Base-by-base conservation (phyloP, 2,113 vertebrate genomes). In the Neofelis nebulosa region DNA sequence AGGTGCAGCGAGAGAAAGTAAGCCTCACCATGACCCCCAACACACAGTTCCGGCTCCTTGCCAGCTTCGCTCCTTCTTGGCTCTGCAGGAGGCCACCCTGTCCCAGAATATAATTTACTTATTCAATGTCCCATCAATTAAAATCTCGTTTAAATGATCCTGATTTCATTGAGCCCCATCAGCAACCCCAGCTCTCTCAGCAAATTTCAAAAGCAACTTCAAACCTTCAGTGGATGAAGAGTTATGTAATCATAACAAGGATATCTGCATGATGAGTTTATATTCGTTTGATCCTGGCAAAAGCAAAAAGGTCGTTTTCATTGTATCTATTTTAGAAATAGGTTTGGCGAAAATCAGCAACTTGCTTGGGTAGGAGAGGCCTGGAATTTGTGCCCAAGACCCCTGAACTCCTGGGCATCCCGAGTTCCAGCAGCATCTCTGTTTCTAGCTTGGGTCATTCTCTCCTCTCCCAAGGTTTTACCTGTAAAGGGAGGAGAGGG, bases 281-380 rank as follows among this genome's bases (percentile, higher is more conserved):
- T 96, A 92, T 73, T 92, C 94, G 94, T 83, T 87, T 88, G 55
- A 87, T 92, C 92, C 95, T 90, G 90, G 84, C 87, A 94, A 92
- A 92, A 90, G 16, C 87, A 36, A 89, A 92, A 93, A 76, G 50
- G 7, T 38, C 52, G 91, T 85, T 97, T 86, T 87, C 93, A 84
- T 76, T 93, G 41, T 61, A 65, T 80, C 69, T 76, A 12, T 81
- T 71, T 84, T 96, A 45, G 36, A 84, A 92, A 41, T 33, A 69
- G 83, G 15, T 81, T 94, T 50, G 10, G 76, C 79, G 57, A 81
- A 84, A 45, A 8, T 29, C 55, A 95, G 33, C 66, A 48, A 76
- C 68, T 93, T 61, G 36, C 55, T 68, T 31, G 19, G n/a, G 41
- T 31, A 45, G 80, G 5, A 90, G 74, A 81, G 36, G n/a, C 13